phyloP scores from a whole-genome alignment of 2,797 vertebrate species.

The Heterohyrax brucei region DNA sequence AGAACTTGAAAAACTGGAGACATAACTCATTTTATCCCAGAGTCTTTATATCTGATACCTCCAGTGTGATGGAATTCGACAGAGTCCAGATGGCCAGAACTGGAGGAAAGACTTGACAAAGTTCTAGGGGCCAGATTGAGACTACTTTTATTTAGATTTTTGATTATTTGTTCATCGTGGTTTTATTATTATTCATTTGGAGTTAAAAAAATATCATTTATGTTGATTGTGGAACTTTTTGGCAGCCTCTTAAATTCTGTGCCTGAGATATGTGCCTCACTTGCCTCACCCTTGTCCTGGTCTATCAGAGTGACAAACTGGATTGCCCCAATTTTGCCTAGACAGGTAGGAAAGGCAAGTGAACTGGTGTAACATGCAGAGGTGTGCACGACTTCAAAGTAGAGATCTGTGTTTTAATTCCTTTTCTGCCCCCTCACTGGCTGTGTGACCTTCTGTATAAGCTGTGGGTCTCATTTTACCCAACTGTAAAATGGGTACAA shows the following conservation, averaged over 20 bases:
- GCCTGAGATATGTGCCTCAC: not conserved
- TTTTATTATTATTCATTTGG: not conserved
- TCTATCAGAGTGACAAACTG: not conserved
- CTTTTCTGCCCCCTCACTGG: not conserved
- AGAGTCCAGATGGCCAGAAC: not conserved
- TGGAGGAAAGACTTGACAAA: not conserved
- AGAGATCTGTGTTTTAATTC: not conserved
- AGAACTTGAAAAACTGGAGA: not conserved
- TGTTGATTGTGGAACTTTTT: not conserved
- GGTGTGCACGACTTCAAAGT: no score
- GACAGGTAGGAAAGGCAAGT: no score
- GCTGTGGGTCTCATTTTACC: not conserved
- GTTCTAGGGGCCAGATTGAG: not conserved
- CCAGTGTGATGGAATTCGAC: not conserved
- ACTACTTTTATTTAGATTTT: not conserved
- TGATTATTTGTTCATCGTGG: not conserved
- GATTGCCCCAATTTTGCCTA: not conserved
- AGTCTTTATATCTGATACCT: not conserved
- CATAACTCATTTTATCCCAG: not conserved
- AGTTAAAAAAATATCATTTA: not conserved
- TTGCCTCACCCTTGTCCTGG: not conserved
- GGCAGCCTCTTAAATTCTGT: not conserved
- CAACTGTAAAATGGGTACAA: not conserved
- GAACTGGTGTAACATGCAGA: fast-evolving
- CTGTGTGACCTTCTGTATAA: not conserved